Base-by-base conservation (phyloP, 2,888 invertebrate species). In the Ceramica pisi region DNA sequence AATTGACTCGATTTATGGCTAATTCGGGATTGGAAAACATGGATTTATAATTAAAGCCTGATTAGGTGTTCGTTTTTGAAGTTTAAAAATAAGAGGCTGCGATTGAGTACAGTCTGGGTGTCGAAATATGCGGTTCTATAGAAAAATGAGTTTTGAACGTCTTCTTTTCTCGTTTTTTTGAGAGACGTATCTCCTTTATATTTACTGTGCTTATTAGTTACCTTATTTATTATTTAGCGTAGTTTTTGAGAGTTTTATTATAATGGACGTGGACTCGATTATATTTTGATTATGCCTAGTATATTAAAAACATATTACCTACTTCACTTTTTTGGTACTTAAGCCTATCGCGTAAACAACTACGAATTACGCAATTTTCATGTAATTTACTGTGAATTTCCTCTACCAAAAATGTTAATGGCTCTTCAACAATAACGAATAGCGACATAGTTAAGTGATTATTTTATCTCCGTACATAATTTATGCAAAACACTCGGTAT, bases 401-500 rank as follows among this genome's bases (percentile, higher is more conserved):
- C 55, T 70, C 50, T 57, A 21, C n/a, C 50, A 56, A 56, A 56
- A 38, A 26, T 46, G 5, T 1, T 46, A 71, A 75, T 23, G 48
- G 35, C 12, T 71, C 21, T 48, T 16, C 35, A 71, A 50, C 56
- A 78, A 61, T 50, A 78, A 50, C 44, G 56, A 70, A 70, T 44
- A 70, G 21, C 26, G 35, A 38, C 46, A 38, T 63, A 60, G 5
- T 65, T 65, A 41, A 46, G 48, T 65, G 14, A 64, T 69, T 50
- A 72, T 73, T 60, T 31, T n/a, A 51, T 50, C 21, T 67, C 48
- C 26, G 53, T 46, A 48, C 21, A 68, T 59, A 66, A 68, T 66
- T 62, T 68, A 82, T 68, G 67, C 56, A 67, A 72, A 78, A 51
- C 50, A 48, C 19, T 46, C 31, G 62, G 35, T 72, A 55, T 66